A percentile compares a stretch with the other conserved stretches of the same genome.
Evolutionary conservation across 2,797 vertebrate genomes (phyloP).

Genomic region (Sebastes flavidus): DNA sequence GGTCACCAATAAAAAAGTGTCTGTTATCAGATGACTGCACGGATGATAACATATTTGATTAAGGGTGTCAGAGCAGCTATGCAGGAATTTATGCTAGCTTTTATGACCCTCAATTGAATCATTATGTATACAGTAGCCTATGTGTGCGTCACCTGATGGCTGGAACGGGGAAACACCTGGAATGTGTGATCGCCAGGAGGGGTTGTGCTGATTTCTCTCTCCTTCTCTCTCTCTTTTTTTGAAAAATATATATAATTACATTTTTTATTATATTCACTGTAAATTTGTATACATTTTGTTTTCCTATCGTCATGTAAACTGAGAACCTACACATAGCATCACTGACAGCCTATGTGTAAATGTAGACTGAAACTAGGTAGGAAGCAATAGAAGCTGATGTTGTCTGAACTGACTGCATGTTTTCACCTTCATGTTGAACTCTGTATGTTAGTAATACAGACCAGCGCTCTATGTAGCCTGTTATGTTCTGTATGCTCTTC

Average conservation of each 20-base stretch:
- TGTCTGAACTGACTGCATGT: not conserved
- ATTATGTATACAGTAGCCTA: not conserved
- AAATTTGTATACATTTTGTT: not conserved
- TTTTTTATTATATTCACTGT: not conserved
- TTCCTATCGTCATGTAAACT: no score
- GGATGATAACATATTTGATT: constrained; percentile 13
- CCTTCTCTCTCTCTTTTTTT: no score
- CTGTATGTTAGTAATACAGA: not conserved
- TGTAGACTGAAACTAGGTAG: not conserved
- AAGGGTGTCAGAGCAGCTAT: not conserved
- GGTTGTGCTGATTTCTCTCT: not conserved
- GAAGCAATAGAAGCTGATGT: not conserved
- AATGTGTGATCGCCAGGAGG: not conserved
- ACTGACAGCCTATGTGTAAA: not conserved
- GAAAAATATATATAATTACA: no score
- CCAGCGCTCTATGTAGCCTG: not conserved
- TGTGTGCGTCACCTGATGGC: not conserved
- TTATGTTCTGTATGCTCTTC: not conserved
- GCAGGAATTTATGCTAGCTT: not conserved
- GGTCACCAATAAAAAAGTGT: constrained; percentile 25
- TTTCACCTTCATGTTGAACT: not conserved
- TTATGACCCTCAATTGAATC: not conserved
- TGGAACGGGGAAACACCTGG: not conserved
- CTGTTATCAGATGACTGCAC: constrained; percentile 4
- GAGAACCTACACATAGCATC: not conserved